Conservation (phyloP, 2,888 invertebrate genomes). For the Adelognathus sp. region DNA sequence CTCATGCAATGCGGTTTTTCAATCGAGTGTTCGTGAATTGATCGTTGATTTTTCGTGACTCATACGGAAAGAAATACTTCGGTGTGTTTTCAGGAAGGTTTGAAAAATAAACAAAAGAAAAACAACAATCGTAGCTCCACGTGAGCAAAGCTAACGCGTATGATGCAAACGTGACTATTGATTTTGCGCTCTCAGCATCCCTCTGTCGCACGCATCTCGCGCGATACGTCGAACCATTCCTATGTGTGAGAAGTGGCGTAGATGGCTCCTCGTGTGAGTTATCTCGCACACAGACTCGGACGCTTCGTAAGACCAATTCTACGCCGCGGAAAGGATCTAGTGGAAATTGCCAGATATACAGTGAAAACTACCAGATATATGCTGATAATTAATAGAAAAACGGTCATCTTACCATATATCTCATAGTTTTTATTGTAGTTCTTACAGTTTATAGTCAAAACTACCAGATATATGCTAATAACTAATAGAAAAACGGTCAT, state of each 20-base stretch:
- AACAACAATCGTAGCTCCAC: conserved; percentile 42
- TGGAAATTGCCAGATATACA: background rate
- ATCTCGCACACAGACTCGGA: background rate
- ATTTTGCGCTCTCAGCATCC: conserved; percentile 75
- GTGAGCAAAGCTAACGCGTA: conserved; percentile 57
- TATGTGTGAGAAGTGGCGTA: conserved; percentile 7
- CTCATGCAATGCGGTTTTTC: background rate
- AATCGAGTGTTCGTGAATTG: background rate
- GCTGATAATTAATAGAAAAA: too few relatives aligned
- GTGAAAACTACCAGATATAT: too few relatives aligned
- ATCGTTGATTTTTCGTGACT: background rate
- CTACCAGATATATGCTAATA: too few relatives aligned
- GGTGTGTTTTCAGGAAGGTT: background rate
- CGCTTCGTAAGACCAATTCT: background rate
- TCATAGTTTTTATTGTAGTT: too few relatives aligned
- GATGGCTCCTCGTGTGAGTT: background rate
- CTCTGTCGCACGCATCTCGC: conserved; percentile 37
- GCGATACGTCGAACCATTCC: background rate
- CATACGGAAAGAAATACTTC: background rate
- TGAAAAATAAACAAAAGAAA: background rate
- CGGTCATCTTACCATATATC: too few relatives aligned
- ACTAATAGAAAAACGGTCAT: too few relatives aligned
- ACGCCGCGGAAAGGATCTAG: background rate
- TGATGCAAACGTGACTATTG: conserved; percentile 74
- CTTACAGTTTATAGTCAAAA: too few relatives aligned